Conservation (phyloP, 1,140 invertebrate species). For the Macrocentrus cingulum region DNA sequence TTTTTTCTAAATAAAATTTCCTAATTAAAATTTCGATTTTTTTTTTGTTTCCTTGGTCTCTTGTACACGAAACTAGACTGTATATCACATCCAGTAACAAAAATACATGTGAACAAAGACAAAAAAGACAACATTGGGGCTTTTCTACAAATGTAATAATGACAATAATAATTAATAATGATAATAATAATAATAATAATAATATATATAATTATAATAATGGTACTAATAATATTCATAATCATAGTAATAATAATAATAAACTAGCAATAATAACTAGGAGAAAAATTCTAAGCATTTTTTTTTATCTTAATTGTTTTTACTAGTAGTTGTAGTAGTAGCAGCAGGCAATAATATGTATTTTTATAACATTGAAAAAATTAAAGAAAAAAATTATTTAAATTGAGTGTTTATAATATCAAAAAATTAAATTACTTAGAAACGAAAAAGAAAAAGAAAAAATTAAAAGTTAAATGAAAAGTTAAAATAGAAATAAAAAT, state of each 20-base stretch:
- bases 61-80: constrained; percentile 51
- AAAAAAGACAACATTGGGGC: constrained; percentile 41
- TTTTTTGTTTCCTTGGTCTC: constrained; percentile 22
- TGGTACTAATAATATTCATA: constrained; percentile 18
- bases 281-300: constrained; percentile 43
- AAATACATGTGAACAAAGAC: constrained; percentile 46
- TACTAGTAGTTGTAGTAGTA: background rate
- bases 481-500: too few relatives aligned
- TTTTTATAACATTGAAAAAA: background rate
- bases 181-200: constrained; percentile 18
- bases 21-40: too few relatives aligned
- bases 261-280: constrained; percentile 56
- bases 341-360: background rate
- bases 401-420: too few relatives aligned
- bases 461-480: constrained; percentile 34
- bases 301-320: background rate
- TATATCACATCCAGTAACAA: constrained; percentile 52
- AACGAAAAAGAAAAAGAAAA: constrained; percentile 34
- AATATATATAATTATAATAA: constrained; percentile 21
- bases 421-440: too few relatives aligned
- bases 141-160: constrained; percentile 35
- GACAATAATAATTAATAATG: constrained; percentile 33
- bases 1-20: constrained; percentile 1
- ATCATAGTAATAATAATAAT: constrained; percentile 46
- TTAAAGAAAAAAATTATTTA: too few relatives aligned